phyloP scores from a whole-genome alignment of 2,113 vertebrate species.

The Recurvirostra avosetta region DNA sequence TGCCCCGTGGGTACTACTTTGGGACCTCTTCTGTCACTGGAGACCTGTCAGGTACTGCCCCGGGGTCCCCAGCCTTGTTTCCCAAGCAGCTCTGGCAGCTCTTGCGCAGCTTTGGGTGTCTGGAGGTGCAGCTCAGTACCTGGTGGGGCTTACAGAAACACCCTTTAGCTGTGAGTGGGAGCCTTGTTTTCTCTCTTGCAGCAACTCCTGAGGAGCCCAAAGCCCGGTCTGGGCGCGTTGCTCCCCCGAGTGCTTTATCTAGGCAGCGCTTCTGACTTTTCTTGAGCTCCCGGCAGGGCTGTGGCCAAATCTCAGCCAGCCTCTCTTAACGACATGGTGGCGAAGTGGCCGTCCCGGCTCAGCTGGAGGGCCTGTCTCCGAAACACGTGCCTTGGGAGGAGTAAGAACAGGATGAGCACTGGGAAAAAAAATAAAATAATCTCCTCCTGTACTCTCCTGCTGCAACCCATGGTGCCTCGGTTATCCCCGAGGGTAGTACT shows the following conservation, averaged over 20 bases:
- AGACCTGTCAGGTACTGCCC: slow-evolving; percentile 86
- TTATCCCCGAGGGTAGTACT: not conserved
- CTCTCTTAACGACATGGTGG: rapidly evolving
- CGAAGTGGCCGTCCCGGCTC: rapidly evolving
- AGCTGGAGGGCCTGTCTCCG: not conserved
- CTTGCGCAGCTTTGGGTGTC: not conserved
- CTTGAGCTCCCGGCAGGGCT: not conserved
- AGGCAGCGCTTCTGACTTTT: not conserved
- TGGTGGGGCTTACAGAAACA: not conserved
- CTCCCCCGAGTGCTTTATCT: rapidly evolving
- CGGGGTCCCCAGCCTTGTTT: rapidly evolving
- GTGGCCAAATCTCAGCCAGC: not conserved
- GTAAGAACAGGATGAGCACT: not conserved
- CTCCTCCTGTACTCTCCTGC: not conserved
- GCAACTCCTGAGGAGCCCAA: not conserved
- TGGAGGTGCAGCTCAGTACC: not conserved
- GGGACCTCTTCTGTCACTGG: slow-evolving; percentile 90
- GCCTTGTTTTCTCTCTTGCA: too few species aligned
- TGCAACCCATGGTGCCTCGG: rapidly evolving
- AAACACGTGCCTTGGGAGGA: rapidly evolving
- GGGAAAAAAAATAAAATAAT: not conserved
- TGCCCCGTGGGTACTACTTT: slow-evolving; percentile 91
- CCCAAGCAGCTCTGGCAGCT: not conserved
- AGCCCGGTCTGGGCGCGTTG: rapidly evolving
- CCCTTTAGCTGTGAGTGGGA: rapidly evolving